Evolutionary conservation across 2,797 vertebrate genomes (phyloP), one percentile per base, ranked within the genome.

Genomic region (Anolis apletophallus): DNA sequence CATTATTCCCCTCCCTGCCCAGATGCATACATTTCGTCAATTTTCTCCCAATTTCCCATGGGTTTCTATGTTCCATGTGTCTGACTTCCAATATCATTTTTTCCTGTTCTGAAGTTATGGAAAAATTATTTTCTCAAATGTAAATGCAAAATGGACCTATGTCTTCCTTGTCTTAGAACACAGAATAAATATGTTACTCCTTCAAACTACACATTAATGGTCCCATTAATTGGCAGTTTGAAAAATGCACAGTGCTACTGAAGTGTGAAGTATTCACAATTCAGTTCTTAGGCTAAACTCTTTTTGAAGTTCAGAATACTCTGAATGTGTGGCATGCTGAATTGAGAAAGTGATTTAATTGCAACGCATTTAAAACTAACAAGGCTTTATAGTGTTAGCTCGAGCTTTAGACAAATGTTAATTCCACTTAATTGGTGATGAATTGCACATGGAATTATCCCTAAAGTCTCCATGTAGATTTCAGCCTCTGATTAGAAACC

Each of bases 351-450:
- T 87, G 79, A 78, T 90, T 94, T 94, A 92, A 94, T 94, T 93
- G 92, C 89, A 67, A 69, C 88, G 83, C 88, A 88, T 93, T 94
- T 71, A 71, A 94, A 86, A 79, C 85, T 93, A 94, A 94, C 93
- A 88, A 14, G 95, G 95, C 85, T 96, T 96, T 88, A 93, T 95
- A 69, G 95, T 94, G 0, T 95, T 89, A 84, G 64, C 87, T 92
- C 71, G 91, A 90, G 11, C 87, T 94, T 93, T 92, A 89, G 85
- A 91, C 85, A 88, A 92, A 91, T 80, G 85, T 89, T 93, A 91
- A 91, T 91, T 90, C 75, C 88, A 59, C 89, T 93, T 93, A 92
- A 93, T 59, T 90, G 91, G 88, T 55, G 61, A 83, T 67, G 80
- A 83, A 83, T 34, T 72, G 32, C 40, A 72, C n/a, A 57, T 84